Evolutionary conservation across 2,888 invertebrate species (phyloP), one percentile per base, ranked within the genome.

Genomic region (Sinhomidia bicolor): DNA sequence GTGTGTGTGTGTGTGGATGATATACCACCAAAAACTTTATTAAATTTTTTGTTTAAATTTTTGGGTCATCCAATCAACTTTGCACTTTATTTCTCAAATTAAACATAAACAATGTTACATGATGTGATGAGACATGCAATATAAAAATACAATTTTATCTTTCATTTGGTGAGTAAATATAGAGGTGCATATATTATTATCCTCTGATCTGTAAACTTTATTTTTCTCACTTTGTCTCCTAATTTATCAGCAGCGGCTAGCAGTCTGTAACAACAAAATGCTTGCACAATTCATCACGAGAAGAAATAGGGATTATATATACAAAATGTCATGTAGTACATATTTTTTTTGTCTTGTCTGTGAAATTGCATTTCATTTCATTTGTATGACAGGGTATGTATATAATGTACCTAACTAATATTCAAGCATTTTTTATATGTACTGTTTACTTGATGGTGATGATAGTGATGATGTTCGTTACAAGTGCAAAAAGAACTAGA

Each of bases 401-500:
- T 14, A 32, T 4, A 26, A 14, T 29, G 2, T 17, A 65, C n/a
- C n/a, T n/a, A n/a, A n/a, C n/a, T 65, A 14, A 23, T 60, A 20
- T 60, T 60, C 23, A 71, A 20, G 12, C 3, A 5, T 74, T 68
- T 36, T 68, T 36, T 17, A 10, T 68, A n/a, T n/a, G n/a, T n/a
- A 12, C 20, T 47, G 10, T 74, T 47, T 47, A 47, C 26, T 47
- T 26, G 47, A 71, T 71, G 47, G 41, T 71, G n/a, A n/a, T n/a
- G n/a, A n/a, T n/a, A n/a, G n/a, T n/a, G n/a, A n/a, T n/a, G n/a
- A n/a, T n/a, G n/a, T n/a, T n/a, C n/a, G 71, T 41, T 44, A 20
- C n/a, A 47, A 47, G 47, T 23, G 74, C 23, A 47, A 74, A 74
- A 6, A 12, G 20, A 84, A 84, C 60, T 57, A 74, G 60, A 71